A percentile compares a stretch with the other conserved stretches of the same genome.
These are phyloP conservation scores for Phenganax stokvisi DNA, from an alignment of 92 coral and sea anemone species.

Conservation along the genomic window DNA sequence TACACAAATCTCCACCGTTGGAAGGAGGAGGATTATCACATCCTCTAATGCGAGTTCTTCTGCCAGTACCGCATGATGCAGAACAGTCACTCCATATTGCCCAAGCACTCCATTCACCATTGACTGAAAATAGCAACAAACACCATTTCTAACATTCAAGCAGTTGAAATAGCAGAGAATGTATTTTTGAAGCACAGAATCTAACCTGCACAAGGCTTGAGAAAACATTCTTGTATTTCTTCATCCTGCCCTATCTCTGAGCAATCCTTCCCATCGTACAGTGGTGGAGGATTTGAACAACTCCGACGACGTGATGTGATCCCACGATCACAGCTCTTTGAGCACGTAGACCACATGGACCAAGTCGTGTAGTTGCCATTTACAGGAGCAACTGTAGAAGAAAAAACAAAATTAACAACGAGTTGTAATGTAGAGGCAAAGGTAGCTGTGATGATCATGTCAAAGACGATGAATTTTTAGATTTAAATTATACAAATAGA, in stretches of 20 bases:
- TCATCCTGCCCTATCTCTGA: slow-evolving; percentile 58
- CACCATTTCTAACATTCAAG: neutral
- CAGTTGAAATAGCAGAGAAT: neutral
- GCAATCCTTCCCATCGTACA: slow-evolving; percentile 82
- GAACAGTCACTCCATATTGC: slow-evolving; percentile 78
- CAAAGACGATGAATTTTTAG: neutral
- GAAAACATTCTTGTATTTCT: slow-evolving; percentile 65
- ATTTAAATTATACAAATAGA: too few relatives aligned
- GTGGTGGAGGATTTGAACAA: slow-evolving; percentile 87
- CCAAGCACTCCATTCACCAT: slow-evolving; percentile 89
- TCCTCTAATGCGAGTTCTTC: slow-evolving; percentile 56
- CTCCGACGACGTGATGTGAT: slow-evolving; percentile 76
- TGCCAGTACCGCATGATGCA: slow-evolving; percentile 74
- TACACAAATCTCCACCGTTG: slow-evolving; percentile 72
- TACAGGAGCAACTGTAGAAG: slow-evolving; percentile 60
- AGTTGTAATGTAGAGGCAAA: neutral
- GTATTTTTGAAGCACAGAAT: neutral
- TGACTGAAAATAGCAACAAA: slow-evolving; percentile 45
- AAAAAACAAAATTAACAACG: neutral
- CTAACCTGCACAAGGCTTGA: slow-evolving; percentile 69
- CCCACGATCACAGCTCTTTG: slow-evolving; percentile 81
- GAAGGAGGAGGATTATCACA: slow-evolving; percentile 76
- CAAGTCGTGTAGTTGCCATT: slow-evolving; percentile 86
- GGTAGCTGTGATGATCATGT: neutral
- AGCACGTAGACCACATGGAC: slow-evolving; percentile 88